A percentile compares a stretch with the other conserved stretches of the same genome.
Evolutionary conservation across 2,113 vertebrate genomes (phyloP).

Genomic region (Pachycephala philippinensis): DNA sequence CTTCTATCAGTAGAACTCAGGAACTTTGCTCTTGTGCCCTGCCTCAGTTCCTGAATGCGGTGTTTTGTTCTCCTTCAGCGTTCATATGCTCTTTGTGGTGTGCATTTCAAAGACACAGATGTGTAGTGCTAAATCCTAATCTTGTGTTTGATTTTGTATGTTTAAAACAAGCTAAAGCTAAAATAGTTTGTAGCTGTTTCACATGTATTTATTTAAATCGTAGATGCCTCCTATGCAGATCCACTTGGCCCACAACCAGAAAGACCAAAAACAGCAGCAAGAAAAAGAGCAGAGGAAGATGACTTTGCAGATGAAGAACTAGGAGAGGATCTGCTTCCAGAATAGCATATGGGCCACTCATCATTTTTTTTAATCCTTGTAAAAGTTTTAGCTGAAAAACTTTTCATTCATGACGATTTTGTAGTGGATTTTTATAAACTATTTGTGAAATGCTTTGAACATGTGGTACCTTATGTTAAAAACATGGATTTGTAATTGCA

Average conservation of each 20-base stretch:
- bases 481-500: background rate
- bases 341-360: slow-evolving; percentile 60
- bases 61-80: background rate
- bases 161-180: background rate
- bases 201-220: slow-evolving; percentile 33
- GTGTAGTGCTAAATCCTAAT: background rate
- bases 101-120: background rate
- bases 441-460: background rate
- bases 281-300: slow-evolving; percentile 84
- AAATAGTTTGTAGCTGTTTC: background rate
- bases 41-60: background rate
- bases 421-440: background rate
- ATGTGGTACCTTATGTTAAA: background rate
- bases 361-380: background rate
- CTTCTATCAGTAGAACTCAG: background rate
- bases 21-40: background rate
- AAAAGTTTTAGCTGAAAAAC: background rate
- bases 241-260: slow-evolving; percentile 90
- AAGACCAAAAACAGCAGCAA: slow-evolving; percentile 90
- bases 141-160: background rate
- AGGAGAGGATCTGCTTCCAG: slow-evolving; percentile 92
- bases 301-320: slow-evolving; percentile 94
- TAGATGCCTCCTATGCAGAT: slow-evolving; percentile 90
- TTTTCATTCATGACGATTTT: background rate
- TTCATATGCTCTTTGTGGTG: background rate